Base-by-base conservation (phyloP, 1,140 invertebrate genomes). In the Chrysomallon squamiferum region DNA sequence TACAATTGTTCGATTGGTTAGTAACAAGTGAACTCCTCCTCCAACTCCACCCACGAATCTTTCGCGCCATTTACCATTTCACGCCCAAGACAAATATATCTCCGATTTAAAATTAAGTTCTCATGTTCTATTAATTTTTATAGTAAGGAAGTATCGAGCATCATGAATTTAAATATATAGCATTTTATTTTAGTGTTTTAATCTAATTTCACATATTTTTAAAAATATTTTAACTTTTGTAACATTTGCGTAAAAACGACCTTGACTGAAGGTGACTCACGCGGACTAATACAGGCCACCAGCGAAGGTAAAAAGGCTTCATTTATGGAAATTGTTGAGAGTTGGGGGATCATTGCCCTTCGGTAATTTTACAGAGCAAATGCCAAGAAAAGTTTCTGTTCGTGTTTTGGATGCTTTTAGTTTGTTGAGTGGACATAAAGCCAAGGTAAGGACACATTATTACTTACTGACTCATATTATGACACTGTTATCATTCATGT, bases 231-330 rank as follows among this genome's bases (percentile, higher is more conserved):
- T 30, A 4, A 30, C 50, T 3, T 30, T 20, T 27, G 15, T 15
- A 27, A 15, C n/a, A 54, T 54, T 54, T 54, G 50, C 50, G 50
- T 54, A 54, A 54, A 27, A 54, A 54, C 29, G 50, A 54, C 50
- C 50, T 54, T 54, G 50, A 54, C 50, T 25, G 29, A 54, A 54
- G 50, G 50, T 54, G 50, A 50, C 22, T 25, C 50, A 30, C 50
- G 50, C 50, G 50, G 22, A 18, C n/a, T 54, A 25, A 25, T 54
- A 25, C 50, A 54, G 29, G 50, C 29, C 50, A 30, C 29, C 50
- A 15, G 15, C 35, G 35, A 38, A 5, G 35, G 35, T 38, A 38
- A 38, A 38, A 5, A 38, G 35, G 35, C 29, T 54, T 54, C 50
- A 54, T 54, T 54, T 54, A 54, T 54, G 50, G 29, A 54, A 30